Evolutionary conservation across 2,888 invertebrate species (phyloP).

Genomic region (Merodon equestris): DNA sequence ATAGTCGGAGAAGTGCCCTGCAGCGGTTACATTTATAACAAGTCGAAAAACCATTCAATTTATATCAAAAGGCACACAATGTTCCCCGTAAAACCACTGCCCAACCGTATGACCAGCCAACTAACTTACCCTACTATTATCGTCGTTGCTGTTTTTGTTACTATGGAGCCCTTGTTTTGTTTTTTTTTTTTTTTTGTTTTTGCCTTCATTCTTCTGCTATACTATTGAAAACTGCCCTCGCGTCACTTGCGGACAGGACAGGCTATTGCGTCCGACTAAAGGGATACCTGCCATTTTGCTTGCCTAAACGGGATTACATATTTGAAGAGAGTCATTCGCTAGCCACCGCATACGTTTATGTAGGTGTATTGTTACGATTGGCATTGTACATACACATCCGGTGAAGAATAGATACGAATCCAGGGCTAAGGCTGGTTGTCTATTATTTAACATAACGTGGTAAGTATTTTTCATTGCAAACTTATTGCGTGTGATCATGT

Average conservation of each 20-base stretch:
- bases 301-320: conserved; percentile 49
- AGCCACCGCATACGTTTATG: conserved; percentile 43
- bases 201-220: neutral
- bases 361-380: too few relatives aligned
- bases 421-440: too few relatives aligned
- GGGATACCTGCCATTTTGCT: conserved; percentile 66
- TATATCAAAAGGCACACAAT: conserved; percentile 68
- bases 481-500: too few relatives aligned
- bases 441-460: too few relatives aligned
- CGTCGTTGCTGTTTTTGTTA: conserved; percentile 39
- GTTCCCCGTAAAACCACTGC: conserved; percentile 56
- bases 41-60: conserved; percentile 69
- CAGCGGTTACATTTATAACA: conserved; percentile 77
- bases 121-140: conserved; percentile 50
- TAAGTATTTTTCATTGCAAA: too few relatives aligned
- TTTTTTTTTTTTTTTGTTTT: conserved; percentile 16
- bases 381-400: too few relatives aligned
- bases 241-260: conserved; percentile 16
- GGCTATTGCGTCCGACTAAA: conserved; percentile 24
- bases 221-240: conserved; percentile 50
- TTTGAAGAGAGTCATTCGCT: conserved; percentile 41
- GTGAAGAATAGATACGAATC: too few relatives aligned
- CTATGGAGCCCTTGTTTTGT: conserved; percentile 43
- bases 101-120: conserved; percentile 19
- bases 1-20: conserved; percentile 73